Base-by-base conservation (phyloP, 1,140 invertebrate species). In the Leptinotarsa lineolata region DNA sequence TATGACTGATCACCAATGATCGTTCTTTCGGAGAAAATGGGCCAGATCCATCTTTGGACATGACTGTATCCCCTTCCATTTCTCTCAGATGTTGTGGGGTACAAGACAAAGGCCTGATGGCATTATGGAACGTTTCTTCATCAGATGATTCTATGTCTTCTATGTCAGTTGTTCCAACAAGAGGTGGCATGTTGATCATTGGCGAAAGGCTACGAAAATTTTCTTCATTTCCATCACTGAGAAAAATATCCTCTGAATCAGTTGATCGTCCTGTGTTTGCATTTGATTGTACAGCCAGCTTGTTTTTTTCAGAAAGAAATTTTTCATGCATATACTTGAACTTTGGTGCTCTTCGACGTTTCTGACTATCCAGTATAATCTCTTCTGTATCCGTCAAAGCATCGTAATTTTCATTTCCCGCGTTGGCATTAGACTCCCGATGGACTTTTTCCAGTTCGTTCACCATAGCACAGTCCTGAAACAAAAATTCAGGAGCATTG, bases 351-450 rank as follows among this genome's bases (percentile, higher is more conserved):
- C 73, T 58, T 16, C 66, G 73, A 30, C 70, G 61, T 72, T 70
- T 78, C 3, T 67, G 69, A 18, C 65, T 72, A 44, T 81, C 80
- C 21, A 87, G 72, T 70, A 84, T 81, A 44, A 88, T 80, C 66
- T 88, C 87, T 80, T 89, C 87, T 1, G 86, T 87, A 77, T 88
- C 87, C 18, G 87, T 88, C 0, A 85, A 70, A 1, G 84, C 83
- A 68, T 85, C 84, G 3, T 20, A 44, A 12, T 72, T 46, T 16
- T 22, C 44, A 54, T 68, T 22, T 46, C 24, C 48, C 59, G 67
- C 59, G 24, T 60, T 80, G 16, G n/a, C 0, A 16, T 64, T 64
- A 4, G 13, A 20, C n/a, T 64, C 15, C 46, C 54, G 61, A 68
- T 73, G 30, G 73, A 48, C 15, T 68, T 65, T 72, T 82, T 85